Base-by-base conservation (phyloP, 1,140 invertebrate genomes). In the Papilio helenus region DNA sequence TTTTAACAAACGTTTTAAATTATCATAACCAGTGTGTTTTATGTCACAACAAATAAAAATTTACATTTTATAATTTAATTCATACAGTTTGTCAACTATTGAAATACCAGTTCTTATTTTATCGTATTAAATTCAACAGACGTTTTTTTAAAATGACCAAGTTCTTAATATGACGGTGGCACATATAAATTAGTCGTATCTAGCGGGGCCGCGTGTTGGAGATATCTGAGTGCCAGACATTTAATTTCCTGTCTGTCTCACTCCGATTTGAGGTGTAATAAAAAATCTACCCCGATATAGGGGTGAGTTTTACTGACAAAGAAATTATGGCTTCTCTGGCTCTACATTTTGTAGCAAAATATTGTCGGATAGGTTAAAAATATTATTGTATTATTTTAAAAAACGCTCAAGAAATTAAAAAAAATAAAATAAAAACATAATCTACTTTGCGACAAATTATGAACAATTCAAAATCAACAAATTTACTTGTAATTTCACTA, bases 101-200 rank as follows among this genome's bases (percentile, higher is more conserved):
- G 29, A 3, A 29, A 29, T 29, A 1, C 29, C 29, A 29, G 29
- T 29, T 29, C 29, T 49, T 46, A 42, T 42, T 42, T 42, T 42
- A 49, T 16, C 16, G 14, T 16, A 14, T 4, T 49, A 44, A 44
- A 44, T 18, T 18, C n/a, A 55, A 20, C 8, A 55, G n/a, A 55
- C 51, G 51, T 8, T n/a, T 20, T 20, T 20, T 9, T n/a, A 55
- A 8, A 55, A 55, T 55, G 51, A 55, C 51, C 8, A 55, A n/a
- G 8, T 55, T 55, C n/a, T 20, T 20, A 55, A 1, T 55, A 18
- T 55, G 51, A 55, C 51, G 7, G 51, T 55, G 51, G 51, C 51
- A 55, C n/a, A 68, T 68, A 68, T 68, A 68, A 68, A 68, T 68
- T 68, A 68, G 61, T 68, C 61, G 26, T 68, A 68, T 68, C 61